These are phyloP conservation scores for Ophraella communa DNA, from an alignment of 2,888 invertebrate species.

Conservation along the genomic window DNA sequence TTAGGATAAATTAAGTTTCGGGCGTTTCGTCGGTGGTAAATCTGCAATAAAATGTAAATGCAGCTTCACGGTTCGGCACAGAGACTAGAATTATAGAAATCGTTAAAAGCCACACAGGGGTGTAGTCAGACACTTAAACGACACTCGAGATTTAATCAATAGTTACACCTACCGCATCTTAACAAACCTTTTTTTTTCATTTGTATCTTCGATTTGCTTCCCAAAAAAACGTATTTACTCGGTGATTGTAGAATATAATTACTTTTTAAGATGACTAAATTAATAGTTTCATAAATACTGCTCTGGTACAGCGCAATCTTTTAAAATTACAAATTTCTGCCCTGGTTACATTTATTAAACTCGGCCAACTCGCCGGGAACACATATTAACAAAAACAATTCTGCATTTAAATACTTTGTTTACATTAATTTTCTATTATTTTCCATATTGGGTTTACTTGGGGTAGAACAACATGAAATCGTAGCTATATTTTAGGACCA, in stretches of 20 bases:
- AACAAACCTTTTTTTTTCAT: too few relatives aligned
- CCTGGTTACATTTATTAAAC: background rate
- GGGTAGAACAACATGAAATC: background rate
- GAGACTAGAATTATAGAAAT: slow-evolving; percentile 25
- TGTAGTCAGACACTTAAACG: background rate
- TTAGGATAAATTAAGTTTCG: slow-evolving; percentile 12
- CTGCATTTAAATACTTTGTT: background rate
- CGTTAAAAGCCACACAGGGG: background rate
- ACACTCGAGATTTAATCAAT: too few relatives aligned
- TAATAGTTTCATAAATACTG: too few relatives aligned
- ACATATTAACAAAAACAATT: background rate
- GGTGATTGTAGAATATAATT: too few relatives aligned
- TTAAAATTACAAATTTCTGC: background rate
- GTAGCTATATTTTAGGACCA: background rate
- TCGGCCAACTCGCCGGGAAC: background rate
- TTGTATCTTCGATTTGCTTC: too few relatives aligned
- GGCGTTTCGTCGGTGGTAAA: slow-evolving; percentile 12
- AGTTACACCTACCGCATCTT: too few relatives aligned
- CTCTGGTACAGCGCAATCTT: background rate
- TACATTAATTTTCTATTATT: background rate
- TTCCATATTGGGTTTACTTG: background rate
- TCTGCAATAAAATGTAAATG: slow-evolving; percentile 37
- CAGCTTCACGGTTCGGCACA: slow-evolving; percentile 27
- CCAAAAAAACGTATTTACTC: too few relatives aligned
- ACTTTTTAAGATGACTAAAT: too few relatives aligned